Base-by-base conservation (phyloP, 2,113 vertebrate species). In the Leucopternis melanops region DNA sequence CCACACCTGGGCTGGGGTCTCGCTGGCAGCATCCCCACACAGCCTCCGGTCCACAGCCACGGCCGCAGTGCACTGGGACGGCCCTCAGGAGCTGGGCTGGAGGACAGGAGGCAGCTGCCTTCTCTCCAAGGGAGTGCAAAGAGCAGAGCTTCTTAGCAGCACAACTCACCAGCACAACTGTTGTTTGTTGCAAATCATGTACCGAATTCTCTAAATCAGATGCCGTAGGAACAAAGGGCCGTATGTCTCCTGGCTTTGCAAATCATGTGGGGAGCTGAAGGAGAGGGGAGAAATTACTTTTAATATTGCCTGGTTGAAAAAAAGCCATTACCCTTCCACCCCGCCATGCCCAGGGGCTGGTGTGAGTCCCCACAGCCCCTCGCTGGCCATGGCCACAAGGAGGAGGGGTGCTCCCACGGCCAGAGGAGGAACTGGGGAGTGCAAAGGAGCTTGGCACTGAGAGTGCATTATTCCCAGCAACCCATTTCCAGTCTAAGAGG, bases 331-430 rank as follows among this genome's bases (percentile, higher is more conserved):
- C 11, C 38, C 15, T 52, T 83, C 82, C 45, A 25, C 26, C 29
- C 15, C 1, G 3, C 36, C 5, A 0, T 58, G 54, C 52, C 47
- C 21, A 31, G 55, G 55, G 55, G 7, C 63, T 88, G 73, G 4
- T 0, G 0, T 26, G 50, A 49, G 57, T 42, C 29, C 55, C 38
- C 17, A 6, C 0, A 83, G 49, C 26, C 65, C 70, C 70, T 74
- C 6, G 0, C 32, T 66, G 26, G 13, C 61, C 49, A 38, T 1
- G 19, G 34, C 38, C 26, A 5, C 4, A 4, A 29, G 63, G 42
- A 62, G 50, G 8, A 92, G 9, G 7, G 17, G 11, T 32, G 31
- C 3, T 72, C 57, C 61, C 25, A 27, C 0, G 1, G 47, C 29
- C 71, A 66, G 40, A n/a, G 10, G n/a, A 50, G 11, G 38, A 86